A percentile compares a stretch with the other conserved stretches of the same genome.
phyloP scores from a whole-genome alignment of 1,140 invertebrate species.

The Heterodera carotae region DNA sequence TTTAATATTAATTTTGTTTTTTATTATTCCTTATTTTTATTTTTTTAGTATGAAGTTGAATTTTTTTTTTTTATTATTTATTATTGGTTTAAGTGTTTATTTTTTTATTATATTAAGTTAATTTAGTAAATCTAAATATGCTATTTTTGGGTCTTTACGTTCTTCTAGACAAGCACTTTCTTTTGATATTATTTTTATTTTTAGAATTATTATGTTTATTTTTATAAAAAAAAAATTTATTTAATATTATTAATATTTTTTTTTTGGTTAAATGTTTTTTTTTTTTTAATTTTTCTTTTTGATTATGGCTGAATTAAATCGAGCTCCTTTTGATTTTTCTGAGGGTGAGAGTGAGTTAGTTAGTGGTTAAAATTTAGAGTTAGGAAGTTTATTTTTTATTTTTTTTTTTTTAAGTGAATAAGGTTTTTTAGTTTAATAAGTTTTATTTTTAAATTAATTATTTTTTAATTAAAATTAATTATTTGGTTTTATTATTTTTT shows the following conservation, averaged over 20 bases:
- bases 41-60: slow-evolving; percentile 68
- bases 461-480: too few relatives aligned
- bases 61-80: slow-evolving; percentile 71
- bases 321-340: slow-evolving; percentile 78
- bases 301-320: slow-evolving; percentile 74
- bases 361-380: slow-evolving; percentile 78
- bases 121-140: slow-evolving; percentile 74
- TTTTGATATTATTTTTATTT: slow-evolving; percentile 73
- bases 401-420: slow-evolving; percentile 78
- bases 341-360: slow-evolving; percentile 77
- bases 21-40: slow-evolving; percentile 67
- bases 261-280: slow-evolving; percentile 68
- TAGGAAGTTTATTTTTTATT: slow-evolving; percentile 73
- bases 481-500: too few relatives aligned
- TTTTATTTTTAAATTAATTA: too few relatives aligned
- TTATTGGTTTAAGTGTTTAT: slow-evolving; percentile 71
- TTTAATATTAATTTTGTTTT: slow-evolving; percentile 70
- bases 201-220: slow-evolving; percentile 42
- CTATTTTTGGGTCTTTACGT: slow-evolving; percentile 72
- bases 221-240: slow-evolving; percentile 45
- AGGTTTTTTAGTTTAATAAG: too few relatives aligned
- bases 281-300: slow-evolving; percentile 71
- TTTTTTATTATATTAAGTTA: slow-evolving; percentile 71
- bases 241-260: slow-evolving; percentile 71
- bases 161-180: slow-evolving; percentile 74